Evolutionary conservation across 23 tunicate species (phyloP), one percentile per base, ranked within the genome.

Genomic region (Botrylloides violaceus): DNA sequence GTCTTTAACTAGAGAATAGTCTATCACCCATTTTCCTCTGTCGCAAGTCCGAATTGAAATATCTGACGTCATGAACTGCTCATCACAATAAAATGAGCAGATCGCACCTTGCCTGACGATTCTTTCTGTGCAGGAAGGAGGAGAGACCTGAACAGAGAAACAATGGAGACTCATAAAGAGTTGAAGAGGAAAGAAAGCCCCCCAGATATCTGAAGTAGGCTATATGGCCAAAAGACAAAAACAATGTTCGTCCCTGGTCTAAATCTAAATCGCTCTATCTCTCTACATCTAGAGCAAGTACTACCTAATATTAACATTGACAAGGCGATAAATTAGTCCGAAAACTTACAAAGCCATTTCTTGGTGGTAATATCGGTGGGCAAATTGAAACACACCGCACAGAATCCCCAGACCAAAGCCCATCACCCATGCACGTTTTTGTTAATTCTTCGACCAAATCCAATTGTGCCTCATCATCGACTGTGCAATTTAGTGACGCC

Each of bases 361-460:
- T 39, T n/a, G 79, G 94, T n/a, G 50, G 32, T 19, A 65, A 5
- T 22, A 85, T 36, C 3, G 81, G 70, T 23, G 31, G 29, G 61
- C 94, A 85, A 34, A 85, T 31, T 19, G 84, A 79, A 50, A 64
- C 23, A 36, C 94, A 85, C 2, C 18, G 27, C 32, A 83, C 72
- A 7, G 49, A 29, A 26, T 36, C 32, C 15, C 78, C 94, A 20
- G 71, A 62, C 94, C 94, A 85, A 20, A 32, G 30, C 0, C 94
- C 94, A 63, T 75, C 76, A 3, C 71, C 34, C 25, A 48, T 22
- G 60, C 94, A 85, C 25, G 37, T 12, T 43, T 43, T 68, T 21
- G 58, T 43, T 30, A 68, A 32, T 25, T 36, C 28, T 4, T 36
- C 25, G 19, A 68, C 26, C 27, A 37, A 23, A 28, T 19, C 26